A percentile compares a stretch with the other conserved stretches of the same genome.
Conservation (phyloP, 1,140 invertebrate genomes). For the Drosophila rufa region DNA sequence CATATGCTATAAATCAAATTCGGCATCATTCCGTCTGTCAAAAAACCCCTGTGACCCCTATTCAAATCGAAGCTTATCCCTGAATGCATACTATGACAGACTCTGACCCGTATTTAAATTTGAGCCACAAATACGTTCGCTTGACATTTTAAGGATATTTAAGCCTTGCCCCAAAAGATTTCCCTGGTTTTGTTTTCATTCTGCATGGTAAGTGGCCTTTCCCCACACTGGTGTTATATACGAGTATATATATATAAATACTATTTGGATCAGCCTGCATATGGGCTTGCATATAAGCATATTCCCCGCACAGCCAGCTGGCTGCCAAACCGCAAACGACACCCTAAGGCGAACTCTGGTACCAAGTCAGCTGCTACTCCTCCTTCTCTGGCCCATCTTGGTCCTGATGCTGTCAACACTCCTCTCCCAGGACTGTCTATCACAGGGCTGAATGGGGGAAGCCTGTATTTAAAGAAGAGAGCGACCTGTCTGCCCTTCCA, state of each 20-base stretch:
- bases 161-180: slow-evolving; percentile 4
- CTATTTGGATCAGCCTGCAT: slow-evolving; percentile 19
- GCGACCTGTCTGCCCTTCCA: slow-evolving; percentile 39
- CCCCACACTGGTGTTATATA: neutral
- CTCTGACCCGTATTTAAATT: slow-evolving; percentile 8
- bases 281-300: slow-evolving; percentile 28
- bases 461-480: slow-evolving; percentile 24
- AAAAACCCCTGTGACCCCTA: neutral
- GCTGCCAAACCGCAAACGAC: slow-evolving; percentile 43
- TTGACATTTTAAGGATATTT: slow-evolving; percentile 39
- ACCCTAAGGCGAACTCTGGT: slow-evolving; percentile 40
- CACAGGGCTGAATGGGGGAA: slow-evolving; percentile 31
- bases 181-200: slow-evolving; percentile 11
- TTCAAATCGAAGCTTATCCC: slow-evolving; percentile 1
- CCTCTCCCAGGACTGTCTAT: slow-evolving; percentile 53
- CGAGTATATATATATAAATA: slow-evolving; percentile 8
- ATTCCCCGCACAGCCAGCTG: slow-evolving; percentile 8
- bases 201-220: slow-evolving; percentile 17
- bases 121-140: slow-evolving; percentile 18
- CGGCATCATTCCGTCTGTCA: neutral
- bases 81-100: neutral
- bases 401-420: slow-evolving; percentile 40
- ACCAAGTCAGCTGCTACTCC: slow-evolving; percentile 39
- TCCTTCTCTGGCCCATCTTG: slow-evolving; percentile 9
- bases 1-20: slow-evolving; percentile 11